Base-by-base conservation (phyloP, 2,113 vertebrate genomes). In the Saiga tatarica region DNA sequence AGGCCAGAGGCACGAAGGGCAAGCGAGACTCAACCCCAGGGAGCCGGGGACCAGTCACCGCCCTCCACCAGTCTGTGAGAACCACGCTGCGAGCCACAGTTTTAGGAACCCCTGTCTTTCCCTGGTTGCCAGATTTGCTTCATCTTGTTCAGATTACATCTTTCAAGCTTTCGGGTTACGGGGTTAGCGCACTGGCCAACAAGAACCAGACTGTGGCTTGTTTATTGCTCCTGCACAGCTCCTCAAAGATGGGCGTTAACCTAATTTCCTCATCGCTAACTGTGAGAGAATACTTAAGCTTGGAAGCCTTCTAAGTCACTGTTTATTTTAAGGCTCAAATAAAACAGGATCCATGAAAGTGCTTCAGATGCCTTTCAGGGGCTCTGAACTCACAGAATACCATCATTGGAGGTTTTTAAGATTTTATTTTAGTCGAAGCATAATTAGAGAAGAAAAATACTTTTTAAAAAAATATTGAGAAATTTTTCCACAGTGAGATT, bases 21-120 rank as follows among this genome's bases (percentile, higher is more conserved):
- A 7, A 7, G 1, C 6, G 2, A 23, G 7, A 25, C 16, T 6
- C 1, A 13, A 10, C 16, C 12, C 30, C 3, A 15, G n/a, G 26
- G 28, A 23, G 9, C 42, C 2, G 10, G 59, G 11, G 15, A 21
- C 52, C 17, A 3, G 45, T 5, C 60, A 0, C 25, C 0, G 3
- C n/a, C 25, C 11, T 15, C 5, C 12, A 15, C 33, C 30, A 17
- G 33, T 42, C 5, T n/a, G 17, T 23, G 25, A 4, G 26, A 15
- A 17, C 25, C 5, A 14, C 0, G 0, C 12, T 1, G 19, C 87
- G 15, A 33, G 33, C 2, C 50, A 21, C 19, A 25, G 2, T 2
- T 39, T 23, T 39, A 23, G 14, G n/a, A 57, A 52, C 39, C 62
- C 71, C 10, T 30, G 25, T 45, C 76, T 52, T 74, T 60, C 39